A percentile compares a stretch with the other conserved stretches of the same genome.
Evolutionary conservation across 2,888 invertebrate species (phyloP).

Genomic region (Ctena decussata): DNA sequence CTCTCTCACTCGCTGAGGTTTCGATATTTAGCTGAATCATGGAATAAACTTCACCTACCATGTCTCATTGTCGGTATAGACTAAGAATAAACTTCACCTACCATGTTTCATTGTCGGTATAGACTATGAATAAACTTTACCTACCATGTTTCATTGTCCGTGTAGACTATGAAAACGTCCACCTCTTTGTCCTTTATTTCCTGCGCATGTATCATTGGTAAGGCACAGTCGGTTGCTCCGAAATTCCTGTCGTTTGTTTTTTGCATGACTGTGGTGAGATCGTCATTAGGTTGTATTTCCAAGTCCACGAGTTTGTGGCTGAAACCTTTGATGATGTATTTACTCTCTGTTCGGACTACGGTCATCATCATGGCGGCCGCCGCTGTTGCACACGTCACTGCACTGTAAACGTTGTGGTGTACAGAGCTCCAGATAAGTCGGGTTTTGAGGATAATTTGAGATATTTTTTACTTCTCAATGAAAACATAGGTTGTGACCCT

Average conservation of each 20-base stretch:
- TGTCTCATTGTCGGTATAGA: no score
- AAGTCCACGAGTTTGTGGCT: constrained; percentile 60
- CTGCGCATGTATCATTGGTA: constrained; percentile 89
- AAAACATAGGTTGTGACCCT: no score
- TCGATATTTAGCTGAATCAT: no score
- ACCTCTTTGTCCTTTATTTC: constrained; percentile 89
- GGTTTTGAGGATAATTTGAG: no score
- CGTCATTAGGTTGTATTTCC: constrained; percentile 48
- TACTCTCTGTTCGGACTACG: constrained; percentile 80
- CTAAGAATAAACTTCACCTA: no score
- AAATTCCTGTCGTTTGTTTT: constrained; percentile 53
- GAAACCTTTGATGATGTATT: constrained; percentile 73
- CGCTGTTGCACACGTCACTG: constrained; percentile 79
- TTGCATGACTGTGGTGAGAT: constrained; percentile 57
- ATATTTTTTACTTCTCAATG: no score
- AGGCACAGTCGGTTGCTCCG: constrained; percentile 77
- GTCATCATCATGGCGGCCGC: constrained; percentile 88
- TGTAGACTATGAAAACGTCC: constrained; percentile 92
- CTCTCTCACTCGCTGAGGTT: no score
- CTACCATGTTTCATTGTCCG: constrained; percentile 88
- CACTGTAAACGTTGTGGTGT: constrained; percentile 13
- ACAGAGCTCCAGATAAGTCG: no score
- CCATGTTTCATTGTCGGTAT: background rate
- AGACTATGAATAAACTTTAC: background rate
- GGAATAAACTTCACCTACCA: no score